Conservation (phyloP, 2,888 invertebrate genomes). For the Chironomus tentans region DNA sequence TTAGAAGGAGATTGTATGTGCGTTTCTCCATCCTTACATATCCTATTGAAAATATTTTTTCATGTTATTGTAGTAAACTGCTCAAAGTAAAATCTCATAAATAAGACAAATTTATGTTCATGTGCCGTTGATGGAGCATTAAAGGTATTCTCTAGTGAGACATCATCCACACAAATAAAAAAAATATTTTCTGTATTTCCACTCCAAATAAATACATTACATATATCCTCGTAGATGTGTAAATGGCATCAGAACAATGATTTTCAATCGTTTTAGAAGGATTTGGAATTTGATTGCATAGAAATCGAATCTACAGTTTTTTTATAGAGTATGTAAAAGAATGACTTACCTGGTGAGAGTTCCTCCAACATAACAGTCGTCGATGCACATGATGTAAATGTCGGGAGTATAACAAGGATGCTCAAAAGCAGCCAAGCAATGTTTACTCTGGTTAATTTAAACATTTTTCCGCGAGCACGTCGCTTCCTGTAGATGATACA, state of each 20-base stretch:
- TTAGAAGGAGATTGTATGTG: background rate
- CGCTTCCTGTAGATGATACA: background rate
- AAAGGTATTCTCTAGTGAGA: conserved; percentile 26
- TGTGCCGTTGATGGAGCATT: conserved; percentile 13
- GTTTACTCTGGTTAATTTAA: conserved; percentile 14
- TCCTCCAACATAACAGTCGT: conserved; percentile 4
- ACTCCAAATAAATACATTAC: no score
- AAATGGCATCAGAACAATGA: background rate
- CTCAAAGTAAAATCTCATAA: background rate
- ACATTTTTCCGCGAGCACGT: conserved; percentile 10
- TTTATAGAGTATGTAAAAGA: background rate
- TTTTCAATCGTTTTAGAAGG: background rate
- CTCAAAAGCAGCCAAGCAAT: conserved; percentile 18
- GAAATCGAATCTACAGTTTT: background rate
- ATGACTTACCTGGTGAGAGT: conserved; percentile 15
- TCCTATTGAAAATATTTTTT: background rate
- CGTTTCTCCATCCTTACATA: background rate
- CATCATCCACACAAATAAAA: background rate
- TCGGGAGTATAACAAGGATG: background rate
- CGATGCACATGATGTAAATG: background rate
- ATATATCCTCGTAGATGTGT: background rate
- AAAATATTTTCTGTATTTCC: no score
- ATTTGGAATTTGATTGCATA: conserved; percentile 22
- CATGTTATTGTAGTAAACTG: background rate
- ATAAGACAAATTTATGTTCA: conserved; percentile 2